Conservation (phyloP, 1,140 invertebrate genomes). For the Drosophila prosaltans region DNA sequence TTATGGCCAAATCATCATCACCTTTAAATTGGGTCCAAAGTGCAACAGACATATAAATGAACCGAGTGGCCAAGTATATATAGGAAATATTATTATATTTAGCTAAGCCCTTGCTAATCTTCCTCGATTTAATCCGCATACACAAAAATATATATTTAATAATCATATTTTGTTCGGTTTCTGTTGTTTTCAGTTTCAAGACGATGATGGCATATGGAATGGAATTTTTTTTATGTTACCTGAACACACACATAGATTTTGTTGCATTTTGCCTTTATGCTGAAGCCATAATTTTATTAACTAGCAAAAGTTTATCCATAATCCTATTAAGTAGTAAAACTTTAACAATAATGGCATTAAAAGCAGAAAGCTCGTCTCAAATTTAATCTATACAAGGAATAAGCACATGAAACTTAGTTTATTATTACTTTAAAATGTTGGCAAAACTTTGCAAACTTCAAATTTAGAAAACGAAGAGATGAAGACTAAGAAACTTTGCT, state of each 20-base stretch:
- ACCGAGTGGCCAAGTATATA: neutral
- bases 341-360: neutral
- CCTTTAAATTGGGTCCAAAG: conserved; percentile 4
- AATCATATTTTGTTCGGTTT: neutral
- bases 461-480: neutral
- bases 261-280: neutral
- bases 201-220: neutral
- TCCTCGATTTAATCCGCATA: conserved; percentile 6
- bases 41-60: neutral
- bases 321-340: neutral
- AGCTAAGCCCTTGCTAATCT: neutral
- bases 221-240: no score
- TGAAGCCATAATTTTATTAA: neutral
- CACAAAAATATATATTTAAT: neutral
- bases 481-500: no score
- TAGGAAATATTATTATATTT: neutral
- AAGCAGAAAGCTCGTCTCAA: neutral
- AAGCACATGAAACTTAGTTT: neutral
- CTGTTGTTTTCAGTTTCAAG: neutral
- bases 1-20: neutral
- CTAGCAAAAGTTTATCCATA: neutral
- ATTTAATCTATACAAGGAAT: neutral
- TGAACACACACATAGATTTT: neutral
- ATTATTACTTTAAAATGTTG: neutral
- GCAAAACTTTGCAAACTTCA: neutral